These are phyloP conservation scores for Halictus ligatus DNA, from an alignment of 2,888 invertebrate genomes.

Conservation along the genomic window DNA sequence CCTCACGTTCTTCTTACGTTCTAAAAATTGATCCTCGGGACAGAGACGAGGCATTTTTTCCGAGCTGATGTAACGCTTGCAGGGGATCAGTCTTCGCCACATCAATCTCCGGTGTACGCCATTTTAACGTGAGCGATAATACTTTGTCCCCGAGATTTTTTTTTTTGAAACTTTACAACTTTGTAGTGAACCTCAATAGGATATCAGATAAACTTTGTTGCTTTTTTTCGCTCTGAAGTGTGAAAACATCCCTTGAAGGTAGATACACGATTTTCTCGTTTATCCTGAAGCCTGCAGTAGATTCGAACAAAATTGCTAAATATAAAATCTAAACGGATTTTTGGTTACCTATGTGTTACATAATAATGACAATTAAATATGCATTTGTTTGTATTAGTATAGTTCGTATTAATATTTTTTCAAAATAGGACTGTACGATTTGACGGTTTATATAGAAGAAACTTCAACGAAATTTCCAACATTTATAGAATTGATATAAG, in stretches of 20 bases:
- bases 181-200: neutral
- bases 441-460: too few relatives aligned
- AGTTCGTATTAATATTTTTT: too few relatives aligned
- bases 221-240: neutral
- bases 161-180: neutral
- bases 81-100: neutral
- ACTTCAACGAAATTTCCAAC: too few relatives aligned
- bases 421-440: too few relatives aligned
- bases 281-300: neutral
- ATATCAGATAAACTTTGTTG: neutral
- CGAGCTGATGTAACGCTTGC: neutral
- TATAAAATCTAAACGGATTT: neutral
- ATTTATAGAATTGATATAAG: neutral
- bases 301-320: neutral
- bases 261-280: neutral
- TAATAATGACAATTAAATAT: too few relatives aligned
- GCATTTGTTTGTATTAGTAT: too few relatives aligned
- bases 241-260: neutral
- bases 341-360: too few relatives aligned
- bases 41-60: neutral
- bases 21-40: neutral
- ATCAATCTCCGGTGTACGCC: constrained; percentile 1
- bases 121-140: neutral
- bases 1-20: neutral
- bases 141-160: constrained; percentile 7